Evolutionary conservation across 2,888 invertebrate species (phyloP), one percentile per base, ranked within the genome.

Genomic region (Drosophila multiciliata): DNA sequence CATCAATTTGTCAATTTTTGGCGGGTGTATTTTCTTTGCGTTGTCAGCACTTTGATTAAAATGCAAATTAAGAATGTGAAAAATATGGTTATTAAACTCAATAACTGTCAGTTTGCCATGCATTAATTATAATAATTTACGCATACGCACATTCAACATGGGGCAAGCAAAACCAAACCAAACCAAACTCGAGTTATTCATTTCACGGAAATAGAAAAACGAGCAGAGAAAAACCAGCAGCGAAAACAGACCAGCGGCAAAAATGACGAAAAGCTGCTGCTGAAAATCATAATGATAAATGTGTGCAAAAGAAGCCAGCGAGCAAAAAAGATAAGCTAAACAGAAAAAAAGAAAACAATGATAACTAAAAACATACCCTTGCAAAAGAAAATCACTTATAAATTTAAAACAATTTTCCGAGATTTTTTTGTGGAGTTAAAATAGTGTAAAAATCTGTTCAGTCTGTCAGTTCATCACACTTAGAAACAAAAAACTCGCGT

Each of bases 261-360:
- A 29, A 26, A 54, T 36, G 23, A 48, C 23, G 54, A 26, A 66
- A 79, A 83, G 59, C 73, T 82, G 55, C 36, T 55, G 38, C 12
- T 63, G 69, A 84, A 89, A 87, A 82, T 82, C 78, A 64, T 89
- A 89, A 85, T 85, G 87, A 89, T 82, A 80, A 89, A 85, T 89
- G 84, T 68, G 73, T 45, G 45, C 15, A 23, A 15, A 23, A 49
- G 11, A 36, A 12, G 54, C 68, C 60, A 49, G n/a, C 23, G 32
- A 36, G 52, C 55, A 54, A 55, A 55, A 62, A n/a, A 55, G 1
- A 53, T 32, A 45, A 15, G 23, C 23, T 45, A 23, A 23, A 23
- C 23, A 23, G 15, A 17, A 15, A 23, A 3, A 42, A 35, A 2
- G 12, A 15, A 35, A n/a, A 6, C 6, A 6, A 36, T 54, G 35